Evolutionary conservation across 2,797 vertebrate genomes (phyloP).

Genomic region (Helarctos malayanus): DNA sequence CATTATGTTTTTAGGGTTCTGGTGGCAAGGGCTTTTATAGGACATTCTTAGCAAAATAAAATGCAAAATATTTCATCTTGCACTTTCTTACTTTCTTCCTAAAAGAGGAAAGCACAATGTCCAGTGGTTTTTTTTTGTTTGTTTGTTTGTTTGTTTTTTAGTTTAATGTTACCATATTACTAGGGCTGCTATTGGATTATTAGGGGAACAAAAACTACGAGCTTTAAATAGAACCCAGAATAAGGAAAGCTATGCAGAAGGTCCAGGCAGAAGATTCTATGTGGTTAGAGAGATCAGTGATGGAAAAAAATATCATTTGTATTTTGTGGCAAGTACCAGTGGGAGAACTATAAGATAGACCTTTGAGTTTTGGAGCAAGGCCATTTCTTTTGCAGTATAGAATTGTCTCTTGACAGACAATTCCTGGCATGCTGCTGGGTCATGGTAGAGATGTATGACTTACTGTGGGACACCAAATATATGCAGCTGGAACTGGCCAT

Average conservation of each 20-base stretch:
- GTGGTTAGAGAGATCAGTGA: neutral
- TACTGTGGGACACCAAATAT: neutral
- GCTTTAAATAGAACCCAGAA: neutral
- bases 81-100: neutral
- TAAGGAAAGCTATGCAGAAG: neutral
- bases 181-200: neutral
- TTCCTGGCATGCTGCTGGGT: neutral
- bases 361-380: neutral
- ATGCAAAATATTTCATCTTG: neutral
- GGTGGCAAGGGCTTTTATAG: neutral
- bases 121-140: neutral
- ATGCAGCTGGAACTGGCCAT: neutral
- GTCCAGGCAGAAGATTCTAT: neutral
- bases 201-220: neutral
- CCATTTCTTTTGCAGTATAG: neutral
- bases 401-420: conserved; percentile 3
- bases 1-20: neutral
- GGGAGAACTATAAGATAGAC: neutral
- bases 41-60: neutral
- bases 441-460: neutral
- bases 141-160: too few relatives aligned
- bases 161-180: neutral
- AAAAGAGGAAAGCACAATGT: neutral
- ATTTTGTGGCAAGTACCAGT: neutral
- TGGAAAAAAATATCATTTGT: neutral